These are phyloP conservation scores for Engystomops pustulosus DNA, from an alignment of 2,113 vertebrate species.

Conservation along the genomic window DNA sequence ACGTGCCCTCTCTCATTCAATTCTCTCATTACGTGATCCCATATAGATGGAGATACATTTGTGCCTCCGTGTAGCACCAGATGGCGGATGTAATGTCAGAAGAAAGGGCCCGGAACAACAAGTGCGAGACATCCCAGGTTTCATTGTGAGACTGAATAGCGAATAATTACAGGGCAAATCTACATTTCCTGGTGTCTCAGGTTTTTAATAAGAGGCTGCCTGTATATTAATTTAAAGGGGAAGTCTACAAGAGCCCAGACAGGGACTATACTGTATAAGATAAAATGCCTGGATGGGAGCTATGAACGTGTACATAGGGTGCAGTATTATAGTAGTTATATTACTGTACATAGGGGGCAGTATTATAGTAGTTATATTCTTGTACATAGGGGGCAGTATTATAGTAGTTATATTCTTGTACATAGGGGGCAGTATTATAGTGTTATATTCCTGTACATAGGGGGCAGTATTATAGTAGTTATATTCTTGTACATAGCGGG, in stretches of 20 bases:
- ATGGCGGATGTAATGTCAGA: neutral
- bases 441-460: constrained; percentile 1
- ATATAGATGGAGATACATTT: constrained; percentile 17
- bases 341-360: too few relatives aligned
- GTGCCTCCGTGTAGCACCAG: neutral
- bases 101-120: neutral
- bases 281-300: too few relatives aligned
- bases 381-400: neutral
- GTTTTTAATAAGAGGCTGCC: neutral
- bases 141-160: neutral
- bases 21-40: constrained; percentile 32
- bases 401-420: neutral
- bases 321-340: too few relatives aligned
- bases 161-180: neutral
- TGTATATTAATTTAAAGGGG: neutral
- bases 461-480: neutral
- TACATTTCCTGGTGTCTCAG: neutral
- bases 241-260: too few relatives aligned
- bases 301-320: too few relatives aligned
- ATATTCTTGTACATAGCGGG: neutral
- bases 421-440: constrained; percentile 1
- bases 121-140: neutral
- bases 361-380: too few relatives aligned
- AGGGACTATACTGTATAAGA: too few relatives aligned
- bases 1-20: constrained; percentile 40